Evolutionary conservation across 2,888 invertebrate genomes (phyloP).

Genomic region (Pheosia tremula): DNA sequence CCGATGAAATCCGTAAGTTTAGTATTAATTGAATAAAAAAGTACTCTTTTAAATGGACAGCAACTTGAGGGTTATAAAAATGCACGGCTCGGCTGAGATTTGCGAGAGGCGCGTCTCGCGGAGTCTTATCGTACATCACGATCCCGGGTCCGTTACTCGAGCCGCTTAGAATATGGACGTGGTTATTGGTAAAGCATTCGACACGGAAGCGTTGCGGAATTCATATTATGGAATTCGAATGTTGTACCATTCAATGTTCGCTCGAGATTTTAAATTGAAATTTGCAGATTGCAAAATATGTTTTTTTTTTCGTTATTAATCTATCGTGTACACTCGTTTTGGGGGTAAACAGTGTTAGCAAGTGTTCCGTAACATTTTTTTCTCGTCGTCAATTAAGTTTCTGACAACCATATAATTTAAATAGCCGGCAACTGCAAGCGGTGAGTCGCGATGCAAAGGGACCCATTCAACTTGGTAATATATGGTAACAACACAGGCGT

Average conservation of each 20-base stretch:
- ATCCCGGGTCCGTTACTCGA: constrained; percentile 35
- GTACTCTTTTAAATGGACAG: no score
- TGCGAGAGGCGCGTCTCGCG: constrained; percentile 26
- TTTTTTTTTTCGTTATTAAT: no score
- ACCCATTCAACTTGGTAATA: constrained; percentile 36
- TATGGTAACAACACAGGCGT: constrained; percentile 48
- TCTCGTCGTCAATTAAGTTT: not conserved
- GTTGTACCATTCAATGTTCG: not conserved
- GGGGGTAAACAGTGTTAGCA: no score
- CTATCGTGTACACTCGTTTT: no score
- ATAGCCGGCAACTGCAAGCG: not conserved
- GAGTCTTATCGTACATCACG: constrained; percentile 42
- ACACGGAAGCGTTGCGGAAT: constrained; percentile 5
- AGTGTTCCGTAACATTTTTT: no score
- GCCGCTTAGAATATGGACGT: constrained; percentile 7
- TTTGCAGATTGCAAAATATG: not conserved
- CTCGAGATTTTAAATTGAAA: not conserved
- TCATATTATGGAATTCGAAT: not conserved
- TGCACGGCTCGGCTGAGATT: constrained; percentile 32
- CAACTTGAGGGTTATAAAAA: constrained; percentile 23
- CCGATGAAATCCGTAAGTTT: no score
- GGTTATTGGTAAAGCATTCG: not conserved
- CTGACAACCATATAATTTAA: not conserved
- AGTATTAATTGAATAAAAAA: no score
- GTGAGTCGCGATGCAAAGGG: constrained; percentile 10